phyloP scores from a whole-genome alignment of 2,113 vertebrate genomes.

The Perca fluviatilis region DNA sequence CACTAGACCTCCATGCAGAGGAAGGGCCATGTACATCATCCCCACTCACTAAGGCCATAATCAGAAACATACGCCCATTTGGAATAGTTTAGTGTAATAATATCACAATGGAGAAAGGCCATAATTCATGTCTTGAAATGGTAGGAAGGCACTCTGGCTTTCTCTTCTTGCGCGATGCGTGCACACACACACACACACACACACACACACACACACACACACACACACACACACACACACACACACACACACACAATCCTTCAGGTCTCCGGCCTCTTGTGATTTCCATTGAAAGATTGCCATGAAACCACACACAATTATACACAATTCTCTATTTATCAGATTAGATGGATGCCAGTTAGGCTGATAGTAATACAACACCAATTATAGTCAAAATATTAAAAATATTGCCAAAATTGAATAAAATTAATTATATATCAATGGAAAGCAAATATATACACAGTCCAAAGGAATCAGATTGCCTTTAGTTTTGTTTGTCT shows the following conservation, averaged over 20 bases:
- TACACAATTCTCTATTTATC: constrained; percentile 30
- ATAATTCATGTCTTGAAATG: constrained; percentile 77
- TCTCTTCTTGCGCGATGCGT: constrained; percentile 30
- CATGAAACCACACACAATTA: constrained; percentile 1
- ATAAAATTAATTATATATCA: constrained; percentile 48
- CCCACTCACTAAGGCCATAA: constrained; percentile 71
- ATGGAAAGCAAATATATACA: constrained; percentile 56
- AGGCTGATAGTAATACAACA: constrained; percentile 9
- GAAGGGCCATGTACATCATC: constrained; percentile 74
- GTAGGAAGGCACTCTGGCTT: constrained; percentile 57
- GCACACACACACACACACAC: constrained; percentile 20
- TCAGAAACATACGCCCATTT: constrained; percentile 80
- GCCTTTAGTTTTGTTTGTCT: constrained; percentile 82
- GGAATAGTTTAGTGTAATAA: constrained; percentile 81
- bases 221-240: not conserved
- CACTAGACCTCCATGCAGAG: constrained; percentile 70
- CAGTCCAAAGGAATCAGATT: constrained; percentile 75
- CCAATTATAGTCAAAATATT: constrained; percentile 23
- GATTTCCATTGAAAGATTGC: constrained; percentile 31
- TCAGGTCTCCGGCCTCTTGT: constrained; percentile 30
- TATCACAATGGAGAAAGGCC: constrained; percentile 79
- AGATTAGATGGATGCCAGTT: constrained; percentile 13
- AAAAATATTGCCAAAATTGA: constrained; percentile 31
- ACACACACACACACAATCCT: constrained; percentile 26
- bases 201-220: constrained; percentile 20